Evolutionary conservation across 1,140 invertebrate genomes (phyloP), one percentile per base, ranked within the genome.

Genomic region (Drosophila arawakana): DNA sequence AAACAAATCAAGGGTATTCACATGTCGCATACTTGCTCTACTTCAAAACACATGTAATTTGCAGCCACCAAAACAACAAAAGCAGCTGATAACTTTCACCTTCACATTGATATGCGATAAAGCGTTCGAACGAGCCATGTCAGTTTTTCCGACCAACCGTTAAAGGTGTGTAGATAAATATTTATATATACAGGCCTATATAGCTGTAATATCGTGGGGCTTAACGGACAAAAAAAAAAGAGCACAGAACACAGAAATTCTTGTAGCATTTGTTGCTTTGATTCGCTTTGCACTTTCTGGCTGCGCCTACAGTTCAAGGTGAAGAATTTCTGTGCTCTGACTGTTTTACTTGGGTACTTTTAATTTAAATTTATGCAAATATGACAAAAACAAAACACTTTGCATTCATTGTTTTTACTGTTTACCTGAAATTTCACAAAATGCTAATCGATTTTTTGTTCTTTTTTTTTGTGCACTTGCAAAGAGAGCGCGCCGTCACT

Each of bases 71-170:
- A 63, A 70, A 43, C 67, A 71, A 49, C 43, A 39, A 54, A 46
- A 77, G 47, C 81, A 84, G 81, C 81, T 82, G 83, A 72, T 82
- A 81, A 89, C 83, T 86, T 86, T 86, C 80, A 86, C 83, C 83
- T 86, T 86, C 84, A 86, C 83, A 81, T 83, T 89, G 83, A 72
- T 55, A 65, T 44, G 59, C 58, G 49, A 81, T 69, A 72, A 78
- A 67, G 39, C 50, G 39, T 47, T 60, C 44, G 44, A 46, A 15
- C 44, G 58, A n/a, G 10, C 11, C 61, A 37, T 47, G 71, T 50
- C 30, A 60, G 10, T 37, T 35, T 44, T 71, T 30, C 25, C 7
- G 54, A 8, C 21, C 10, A 67, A 44, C 55, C 30, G 30, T 11
- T 21, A 35, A 72, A 65, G 25, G 10, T 49, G 39, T 43, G 59